A percentile compares a stretch with the other conserved stretches of the same genome.
These are phyloP conservation scores for Drosophila eugracilis DNA, from an alignment of 1,140 invertebrate species.

Conservation along the genomic window DNA sequence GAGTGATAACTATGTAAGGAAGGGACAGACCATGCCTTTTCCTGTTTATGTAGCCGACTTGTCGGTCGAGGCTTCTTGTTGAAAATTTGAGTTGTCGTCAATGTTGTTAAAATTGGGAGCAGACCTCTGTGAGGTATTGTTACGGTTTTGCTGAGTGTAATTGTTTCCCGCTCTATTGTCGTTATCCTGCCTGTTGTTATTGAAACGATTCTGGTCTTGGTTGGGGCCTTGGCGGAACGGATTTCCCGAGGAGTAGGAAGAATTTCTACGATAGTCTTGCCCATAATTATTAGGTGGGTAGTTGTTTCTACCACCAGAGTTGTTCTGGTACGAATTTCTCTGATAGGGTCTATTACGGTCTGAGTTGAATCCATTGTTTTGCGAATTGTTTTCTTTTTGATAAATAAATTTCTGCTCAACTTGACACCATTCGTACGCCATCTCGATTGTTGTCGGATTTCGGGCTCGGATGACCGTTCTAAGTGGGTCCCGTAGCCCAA, in stretches of 20 bases:
- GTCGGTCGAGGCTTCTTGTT: conserved; percentile 1
- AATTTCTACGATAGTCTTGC: neutral
- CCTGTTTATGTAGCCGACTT: conserved; percentile 1
- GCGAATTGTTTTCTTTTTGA: neutral
- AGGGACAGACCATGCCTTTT: neutral
- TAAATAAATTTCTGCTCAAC: neutral
- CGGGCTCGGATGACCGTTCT: neutral
- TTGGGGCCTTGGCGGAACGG: neutral
- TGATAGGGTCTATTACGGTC: neutral
- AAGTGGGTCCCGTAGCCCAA: neutral
- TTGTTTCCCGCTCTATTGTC: neutral
- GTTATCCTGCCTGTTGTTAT: neutral
- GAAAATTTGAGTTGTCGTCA: neutral
- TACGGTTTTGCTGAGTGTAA: neutral
- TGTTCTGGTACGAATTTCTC: too few species aligned
- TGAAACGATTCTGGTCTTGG: neutral
- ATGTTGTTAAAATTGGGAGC: neutral
- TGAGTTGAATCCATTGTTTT: neutral
- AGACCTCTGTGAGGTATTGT: neutral
- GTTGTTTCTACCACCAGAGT: too few species aligned
- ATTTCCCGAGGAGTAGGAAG: neutral
- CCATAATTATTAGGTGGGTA: neutral
- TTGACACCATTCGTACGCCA: too few species aligned
- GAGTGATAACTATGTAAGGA: neutral
- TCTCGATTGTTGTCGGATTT: conserved; percentile 1